phyloP scores from a whole-genome alignment of 2,113 vertebrate genomes.

The Amazona guildingii region DNA sequence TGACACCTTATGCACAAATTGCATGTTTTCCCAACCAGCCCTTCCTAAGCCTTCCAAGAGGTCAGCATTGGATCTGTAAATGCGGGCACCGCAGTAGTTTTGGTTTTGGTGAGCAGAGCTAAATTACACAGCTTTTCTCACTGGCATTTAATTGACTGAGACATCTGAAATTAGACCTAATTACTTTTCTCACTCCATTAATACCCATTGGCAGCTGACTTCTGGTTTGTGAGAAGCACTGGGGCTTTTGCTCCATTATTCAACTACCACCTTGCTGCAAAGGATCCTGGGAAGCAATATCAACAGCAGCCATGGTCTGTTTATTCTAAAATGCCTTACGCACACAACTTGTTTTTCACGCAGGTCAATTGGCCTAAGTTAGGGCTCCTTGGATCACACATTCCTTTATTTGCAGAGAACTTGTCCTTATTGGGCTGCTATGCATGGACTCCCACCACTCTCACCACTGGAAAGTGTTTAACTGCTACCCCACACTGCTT shows the following conservation, averaged over 20 bases:
- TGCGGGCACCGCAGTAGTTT: background rate
- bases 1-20: background rate
- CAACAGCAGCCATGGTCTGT: background rate
- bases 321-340: background rate
- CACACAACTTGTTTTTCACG: background rate
- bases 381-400: background rate
- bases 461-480: background rate
- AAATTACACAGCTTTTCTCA: slow-evolving; percentile 3
- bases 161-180: slow-evolving; percentile 57
- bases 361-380: background rate
- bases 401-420: background rate
- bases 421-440: background rate
- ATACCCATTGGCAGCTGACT: background rate
- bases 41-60: background rate
- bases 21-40: background rate
- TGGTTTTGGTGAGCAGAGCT: background rate
- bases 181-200: slow-evolving; percentile 33
- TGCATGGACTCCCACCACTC: background rate
- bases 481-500: background rate
- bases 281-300: background rate
- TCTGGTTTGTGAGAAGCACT: background rate
- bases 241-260: background rate
- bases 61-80: background rate
- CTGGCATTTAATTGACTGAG: slow-evolving; percentile 10
- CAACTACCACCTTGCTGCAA: background rate